These are phyloP conservation scores for Pelobates cultripes DNA, from an alignment of 2,797 vertebrate genomes.

Conservation along the genomic window DNA sequence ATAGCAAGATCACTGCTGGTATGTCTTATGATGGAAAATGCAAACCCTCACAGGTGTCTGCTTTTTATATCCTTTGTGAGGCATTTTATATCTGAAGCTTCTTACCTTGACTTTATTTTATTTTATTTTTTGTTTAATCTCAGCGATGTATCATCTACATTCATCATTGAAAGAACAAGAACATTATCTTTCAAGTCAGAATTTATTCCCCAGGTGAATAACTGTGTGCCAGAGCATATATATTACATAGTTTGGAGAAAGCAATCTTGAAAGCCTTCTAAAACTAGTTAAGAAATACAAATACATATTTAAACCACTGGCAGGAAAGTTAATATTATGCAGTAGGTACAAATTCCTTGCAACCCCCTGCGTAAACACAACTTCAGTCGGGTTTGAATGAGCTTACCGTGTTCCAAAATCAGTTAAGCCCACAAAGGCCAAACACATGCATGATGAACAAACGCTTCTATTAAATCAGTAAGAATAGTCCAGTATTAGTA, in stretches of 20 bases:
- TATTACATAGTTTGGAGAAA: constrained; percentile 50
- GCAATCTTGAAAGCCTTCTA: constrained; percentile 35
- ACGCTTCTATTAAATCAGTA: neutral
- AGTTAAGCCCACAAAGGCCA: neutral
- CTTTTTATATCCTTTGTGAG: constrained; percentile 52
- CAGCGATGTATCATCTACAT: constrained; percentile 54
- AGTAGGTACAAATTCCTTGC: constrained; percentile 11
- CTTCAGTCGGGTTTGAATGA: neutral
- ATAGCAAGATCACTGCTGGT: constrained; percentile 48
- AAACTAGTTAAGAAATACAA: constrained; percentile 51
- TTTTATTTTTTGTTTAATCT: constrained; percentile 47
- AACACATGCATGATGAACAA: neutral
- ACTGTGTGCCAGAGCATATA: constrained; percentile 54
- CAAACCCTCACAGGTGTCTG: constrained; percentile 48
- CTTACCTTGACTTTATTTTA: constrained; percentile 24
- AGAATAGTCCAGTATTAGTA: neutral
- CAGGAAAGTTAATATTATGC: constrained; percentile 24
- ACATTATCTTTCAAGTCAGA: constrained; percentile 48
- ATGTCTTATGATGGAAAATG: constrained; percentile 50
- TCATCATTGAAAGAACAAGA: constrained; percentile 45
- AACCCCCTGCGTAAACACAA: neutral
- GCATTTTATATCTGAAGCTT: constrained; percentile 49
- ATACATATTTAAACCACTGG: constrained; percentile 48
- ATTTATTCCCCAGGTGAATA: constrained; percentile 47
- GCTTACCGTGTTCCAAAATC: neutral